Percentiles rank a stretch among this genome's conserved stretches.
Conservation (phyloP, 2,888 invertebrate genomes). For the Mycogona germanica region DNA sequence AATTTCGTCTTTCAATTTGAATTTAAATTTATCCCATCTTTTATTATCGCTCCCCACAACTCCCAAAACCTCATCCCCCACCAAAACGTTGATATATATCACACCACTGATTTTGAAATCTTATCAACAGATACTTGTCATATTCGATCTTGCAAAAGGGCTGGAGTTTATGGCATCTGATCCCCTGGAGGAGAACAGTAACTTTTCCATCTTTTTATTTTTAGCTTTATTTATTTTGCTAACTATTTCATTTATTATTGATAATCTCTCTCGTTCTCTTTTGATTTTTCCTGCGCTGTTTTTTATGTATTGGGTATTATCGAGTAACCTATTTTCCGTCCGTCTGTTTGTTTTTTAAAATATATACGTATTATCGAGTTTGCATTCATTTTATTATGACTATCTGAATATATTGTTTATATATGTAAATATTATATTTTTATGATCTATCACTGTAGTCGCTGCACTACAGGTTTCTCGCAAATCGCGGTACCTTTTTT, state of each 20-base stretch:
- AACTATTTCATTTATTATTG: conserved; percentile 14
- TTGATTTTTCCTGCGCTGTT: conserved; percentile 5
- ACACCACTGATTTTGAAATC: conserved; percentile 19
- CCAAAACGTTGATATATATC: too few relatives aligned
- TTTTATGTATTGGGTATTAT: too few relatives aligned
- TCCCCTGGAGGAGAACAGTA: conserved; percentile 19
- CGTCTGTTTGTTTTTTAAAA: not conserved
- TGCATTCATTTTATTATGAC: not conserved
- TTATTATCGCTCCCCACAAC: too few relatives aligned
- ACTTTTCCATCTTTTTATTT: conserved; percentile 19
- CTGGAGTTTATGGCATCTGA: conserved; percentile 15
- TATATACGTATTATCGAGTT: not conserved
- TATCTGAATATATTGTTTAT: not conserved
- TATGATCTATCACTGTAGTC: too few relatives aligned
- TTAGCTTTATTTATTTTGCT: conserved; percentile 13
- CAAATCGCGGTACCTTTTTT: too few relatives aligned
- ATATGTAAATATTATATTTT: too few relatives aligned
- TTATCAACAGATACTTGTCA: conserved; percentile 17
- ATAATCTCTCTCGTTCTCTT: conserved; percentile 4
- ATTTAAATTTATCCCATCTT: too few relatives aligned
- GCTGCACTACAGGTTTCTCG: too few relatives aligned
- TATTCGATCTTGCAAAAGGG: conserved; percentile 11
- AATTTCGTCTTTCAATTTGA: too few relatives aligned
- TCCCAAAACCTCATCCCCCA: too few relatives aligned
- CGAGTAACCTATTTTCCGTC: too few relatives aligned